phyloP scores from a whole-genome alignment of 2,113 vertebrate genomes.

The Scomber japonicus region DNA sequence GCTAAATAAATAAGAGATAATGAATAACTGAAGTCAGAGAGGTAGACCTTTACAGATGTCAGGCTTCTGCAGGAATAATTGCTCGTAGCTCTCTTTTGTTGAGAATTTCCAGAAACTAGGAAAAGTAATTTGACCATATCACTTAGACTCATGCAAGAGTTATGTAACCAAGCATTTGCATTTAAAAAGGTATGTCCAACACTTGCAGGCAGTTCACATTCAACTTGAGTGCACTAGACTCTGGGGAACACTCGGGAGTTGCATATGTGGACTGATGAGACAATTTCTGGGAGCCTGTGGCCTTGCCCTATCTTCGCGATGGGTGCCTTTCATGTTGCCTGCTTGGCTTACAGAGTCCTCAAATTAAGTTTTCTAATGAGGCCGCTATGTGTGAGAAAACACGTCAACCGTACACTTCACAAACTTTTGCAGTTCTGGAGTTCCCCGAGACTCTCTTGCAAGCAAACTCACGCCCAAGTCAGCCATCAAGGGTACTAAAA shows the following conservation, averaged over 20 bases:
- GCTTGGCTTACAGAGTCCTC: slow-evolving; percentile 9
- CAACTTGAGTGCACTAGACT: slow-evolving; percentile 9
- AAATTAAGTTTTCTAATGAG: slow-evolving; percentile 44
- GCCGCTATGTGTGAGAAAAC: slow-evolving; percentile 37
- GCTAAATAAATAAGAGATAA: neutral
- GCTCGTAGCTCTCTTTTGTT: slow-evolving; percentile 12
- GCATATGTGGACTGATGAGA: slow-evolving; percentile 40
- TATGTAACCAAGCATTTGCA: slow-evolving; percentile 41
- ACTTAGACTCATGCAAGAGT: slow-evolving; percentile 9
- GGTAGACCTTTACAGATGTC: neutral
- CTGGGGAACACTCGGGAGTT: neutral
- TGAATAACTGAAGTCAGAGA: neutral
- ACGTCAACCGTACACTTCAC: slow-evolving; percentile 20
- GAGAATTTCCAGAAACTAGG: slow-evolving; percentile 14
- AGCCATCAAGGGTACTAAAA: slow-evolving; percentile 43
- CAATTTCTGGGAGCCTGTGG: neutral
- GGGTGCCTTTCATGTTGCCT: slow-evolving; percentile 26
- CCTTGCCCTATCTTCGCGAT: neutral
- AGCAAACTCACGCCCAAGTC: neutral
- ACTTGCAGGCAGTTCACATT: slow-evolving; percentile 22
- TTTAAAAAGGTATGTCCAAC: slow-evolving; percentile 49
- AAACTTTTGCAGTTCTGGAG: slow-evolving; percentile 28
- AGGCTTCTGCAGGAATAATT: slow-evolving; percentile 1
- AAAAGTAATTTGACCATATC: slow-evolving; percentile 22
- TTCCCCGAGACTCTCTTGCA: neutral